Evolutionary conservation across 2,888 invertebrate genomes (phyloP), one percentile per base, ranked within the genome.

Genomic region (Myathropa florea): DNA sequence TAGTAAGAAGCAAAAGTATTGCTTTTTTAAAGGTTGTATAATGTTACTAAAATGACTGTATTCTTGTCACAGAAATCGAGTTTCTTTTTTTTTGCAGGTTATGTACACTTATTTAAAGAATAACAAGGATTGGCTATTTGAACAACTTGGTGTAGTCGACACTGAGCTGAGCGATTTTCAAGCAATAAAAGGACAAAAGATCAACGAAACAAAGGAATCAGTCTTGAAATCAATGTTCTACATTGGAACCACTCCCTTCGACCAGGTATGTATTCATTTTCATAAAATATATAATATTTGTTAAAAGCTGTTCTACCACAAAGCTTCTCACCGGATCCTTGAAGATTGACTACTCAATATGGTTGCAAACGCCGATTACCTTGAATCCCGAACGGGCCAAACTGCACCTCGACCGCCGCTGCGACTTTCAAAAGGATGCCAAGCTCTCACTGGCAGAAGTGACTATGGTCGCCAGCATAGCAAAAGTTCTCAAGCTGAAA

Each of bases 141-240:
- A 94, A 88, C 94, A 95, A 80, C 90, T 96, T 61, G 94, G 92
- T 23, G 92, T 93, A 0, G 92, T 92, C 88, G 90, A 93, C 80
- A 88, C 90, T 89, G 90, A 92, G 36, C 89, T 90, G 2, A 92
- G 89, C 88, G 90, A 91, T 4, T 90, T 90, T 78, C 91, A 91
- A 68, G 92, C 88, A 83, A 93, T 90, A 88, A 91, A 92, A 55
- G 93, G 93, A 0, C 93, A 93, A 88, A 92, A 91, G 68, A 91
- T 92, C 3, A 89, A 89, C 61, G 91, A 92, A 85, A 89, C 89
- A 14, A 90, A 91, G 55, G 93, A 94, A 0, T 94, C 95, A 0
- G 92, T 97, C 12, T 92, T 96, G 0, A 95, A 96, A 90, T 94
- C 95, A 7, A 97, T 97, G 96, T 97, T 97, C 90, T 96, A 96